Conservation (phyloP, 1,140 invertebrate species). For the Hyposmocoma kahamanoa region DNA sequence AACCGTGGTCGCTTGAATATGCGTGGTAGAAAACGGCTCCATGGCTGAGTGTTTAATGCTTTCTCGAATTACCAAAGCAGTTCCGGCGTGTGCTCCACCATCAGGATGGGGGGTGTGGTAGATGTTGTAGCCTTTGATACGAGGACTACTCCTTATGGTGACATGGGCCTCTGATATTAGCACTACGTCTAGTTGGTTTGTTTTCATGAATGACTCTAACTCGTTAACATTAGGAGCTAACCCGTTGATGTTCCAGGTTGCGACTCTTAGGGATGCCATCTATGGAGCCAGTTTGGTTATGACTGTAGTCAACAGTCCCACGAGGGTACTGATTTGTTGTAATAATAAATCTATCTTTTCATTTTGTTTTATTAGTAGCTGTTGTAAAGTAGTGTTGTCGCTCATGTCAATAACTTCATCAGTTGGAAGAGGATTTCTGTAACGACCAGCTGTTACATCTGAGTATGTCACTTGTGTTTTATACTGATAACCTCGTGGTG, state of each 20-base stretch:
- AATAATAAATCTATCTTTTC: background rate
- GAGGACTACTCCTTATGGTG: background rate
- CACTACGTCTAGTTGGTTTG: background rate
- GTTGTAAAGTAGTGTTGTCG: background rate
- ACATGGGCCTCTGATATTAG: slow-evolving; percentile 9
- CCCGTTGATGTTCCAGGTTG: slow-evolving; percentile 5
- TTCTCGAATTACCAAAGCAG: background rate
- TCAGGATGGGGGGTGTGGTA: slow-evolving; percentile 4
- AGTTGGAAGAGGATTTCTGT: no score
- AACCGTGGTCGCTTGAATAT: slow-evolving; percentile 5
- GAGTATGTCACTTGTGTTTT: no score
- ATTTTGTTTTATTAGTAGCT: background rate
- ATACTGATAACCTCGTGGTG: no score
- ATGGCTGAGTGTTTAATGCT: slow-evolving; percentile 1
- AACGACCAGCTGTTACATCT: no score
- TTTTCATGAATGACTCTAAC: background rate
- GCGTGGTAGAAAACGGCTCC: background rate
- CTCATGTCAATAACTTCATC: no score
- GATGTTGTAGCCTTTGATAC: background rate
- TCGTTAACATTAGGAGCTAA: background rate
- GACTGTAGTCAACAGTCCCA: background rate
- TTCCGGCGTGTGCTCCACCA: slow-evolving; percentile 1
- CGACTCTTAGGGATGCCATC: background rate
- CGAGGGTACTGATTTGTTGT: background rate
- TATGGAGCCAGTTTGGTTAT: background rate